Base-by-base conservation (phyloP, 2,797 vertebrate species). In the Lithobates pipiens region DNA sequence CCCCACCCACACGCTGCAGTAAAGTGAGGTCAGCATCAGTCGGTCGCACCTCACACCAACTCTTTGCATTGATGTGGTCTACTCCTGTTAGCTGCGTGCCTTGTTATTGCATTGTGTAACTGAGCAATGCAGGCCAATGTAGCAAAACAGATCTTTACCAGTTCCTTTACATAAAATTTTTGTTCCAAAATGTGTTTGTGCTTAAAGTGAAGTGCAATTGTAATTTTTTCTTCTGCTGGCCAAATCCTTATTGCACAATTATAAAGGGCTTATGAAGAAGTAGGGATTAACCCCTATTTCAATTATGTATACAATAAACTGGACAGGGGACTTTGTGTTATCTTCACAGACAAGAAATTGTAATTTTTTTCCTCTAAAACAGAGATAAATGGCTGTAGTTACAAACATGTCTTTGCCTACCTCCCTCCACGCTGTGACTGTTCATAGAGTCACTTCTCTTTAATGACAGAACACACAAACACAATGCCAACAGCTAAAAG, bases 381-480 rank as follows among this genome's bases (percentile, higher is more conserved):
- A 7, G 72, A 65, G 50, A 74, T 65, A 74, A 42, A 82, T 21
- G 42, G 54, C 23, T 82, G 57, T 25, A 68, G 23, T 18, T 42
- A 44, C 32, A 72, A 72, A 57, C 78, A 80, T 27, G 46, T 61
- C 79, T 72, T 16, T 73, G 8, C 61, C 44, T 73, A 39, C 70
- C 46, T 61, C 18, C n/a, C 50, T 36, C n/a, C 7, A 3, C 9
- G 34, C 23, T 29, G 61, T 29, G 15, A 61, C 44, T 36, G 21
- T 71, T 72, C 32, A 76, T 67, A 15, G 42, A 85, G 73, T 76
- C 63, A 76, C 73, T 81, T 76, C n/a, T 76, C 73, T 76, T 34
- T 81, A 75, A 81, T 81, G 78, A 81, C 42, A 81, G 84, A 81
- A 77, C 69, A 86, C 80, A 86, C 68, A 86, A 68, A 46, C 39